Percentiles rank a stretch among this genome's conserved stretches.
Conservation (phyloP, 37 sponge, comb jelly and placozoan genomes). For the Aphrocallistes beatrix region DNA sequence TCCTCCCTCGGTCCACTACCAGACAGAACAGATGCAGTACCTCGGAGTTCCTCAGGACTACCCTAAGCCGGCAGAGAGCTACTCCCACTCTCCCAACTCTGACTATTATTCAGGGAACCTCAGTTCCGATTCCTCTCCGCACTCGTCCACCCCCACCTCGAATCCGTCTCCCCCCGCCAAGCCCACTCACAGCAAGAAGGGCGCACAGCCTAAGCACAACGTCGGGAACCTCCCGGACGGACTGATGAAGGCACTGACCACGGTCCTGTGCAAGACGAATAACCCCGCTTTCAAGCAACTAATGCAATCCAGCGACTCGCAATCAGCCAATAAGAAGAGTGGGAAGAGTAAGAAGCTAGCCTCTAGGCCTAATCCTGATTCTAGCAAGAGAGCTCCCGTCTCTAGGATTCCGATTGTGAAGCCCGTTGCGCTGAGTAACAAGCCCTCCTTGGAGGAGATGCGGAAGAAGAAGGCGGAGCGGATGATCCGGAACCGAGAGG, state of each 20-base stretch:
- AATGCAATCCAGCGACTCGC: neutral
- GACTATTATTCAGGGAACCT: neutral
- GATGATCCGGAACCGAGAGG: neutral
- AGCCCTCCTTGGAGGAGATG: neutral
- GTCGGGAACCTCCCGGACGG: slow-evolving; percentile 6
- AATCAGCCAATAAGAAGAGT: neutral
- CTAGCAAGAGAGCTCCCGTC: neutral
- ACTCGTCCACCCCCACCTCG: too few species aligned
- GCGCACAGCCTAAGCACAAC: neutral
- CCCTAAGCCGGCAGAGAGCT: neutral
- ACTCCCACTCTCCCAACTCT: neutral
- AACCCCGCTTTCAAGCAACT: neutral
- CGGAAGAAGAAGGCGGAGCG: neutral
- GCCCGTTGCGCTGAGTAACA: neutral
- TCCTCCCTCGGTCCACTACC: neutral
- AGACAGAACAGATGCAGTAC: neutral
- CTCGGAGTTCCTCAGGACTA: neutral
- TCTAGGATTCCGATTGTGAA: neutral
- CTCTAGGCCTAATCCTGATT: neutral
- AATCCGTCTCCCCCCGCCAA: neutral
- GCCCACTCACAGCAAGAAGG: neutral
- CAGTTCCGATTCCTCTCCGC: neutral
- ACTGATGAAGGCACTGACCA: neutral
- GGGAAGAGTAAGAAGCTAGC: neutral
- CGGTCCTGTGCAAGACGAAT: neutral